phyloP scores from a whole-genome alignment of 2,113 vertebrate genomes.

The Ramphastos sulfuratus region DNA sequence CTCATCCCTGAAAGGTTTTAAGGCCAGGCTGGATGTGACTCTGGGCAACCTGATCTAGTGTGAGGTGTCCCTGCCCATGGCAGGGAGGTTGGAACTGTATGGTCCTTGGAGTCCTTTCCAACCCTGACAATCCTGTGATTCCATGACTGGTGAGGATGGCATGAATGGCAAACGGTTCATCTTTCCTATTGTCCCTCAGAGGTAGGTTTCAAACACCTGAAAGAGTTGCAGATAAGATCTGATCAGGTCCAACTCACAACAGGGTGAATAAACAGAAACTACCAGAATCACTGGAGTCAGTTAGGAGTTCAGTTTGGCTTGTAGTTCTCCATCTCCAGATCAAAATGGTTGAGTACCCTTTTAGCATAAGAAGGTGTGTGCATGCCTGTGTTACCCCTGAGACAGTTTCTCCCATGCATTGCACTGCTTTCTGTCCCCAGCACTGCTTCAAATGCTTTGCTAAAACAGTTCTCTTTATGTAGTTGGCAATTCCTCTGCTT shows the following conservation, averaged over 20 bases:
- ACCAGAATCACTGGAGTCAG: background rate
- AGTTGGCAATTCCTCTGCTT: background rate
- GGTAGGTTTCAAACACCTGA: background rate
- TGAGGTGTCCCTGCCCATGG: too few relatives aligned
- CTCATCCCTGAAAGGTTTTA: too few relatives aligned
- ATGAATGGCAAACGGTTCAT: rapidly evolving
- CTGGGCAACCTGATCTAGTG: too few relatives aligned
- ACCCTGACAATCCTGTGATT: too few relatives aligned
- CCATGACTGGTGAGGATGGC: background rate
- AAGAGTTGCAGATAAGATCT: background rate
- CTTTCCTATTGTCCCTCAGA: background rate
- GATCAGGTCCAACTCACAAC: background rate
- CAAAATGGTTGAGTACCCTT: rapidly evolving
- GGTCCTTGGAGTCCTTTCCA: too few relatives aligned
- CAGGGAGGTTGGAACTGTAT: too few relatives aligned
- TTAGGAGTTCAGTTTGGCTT: background rate
- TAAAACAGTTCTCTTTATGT: background rate
- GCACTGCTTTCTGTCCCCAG: background rate
- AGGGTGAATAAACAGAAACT: background rate
- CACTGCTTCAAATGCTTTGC: background rate
- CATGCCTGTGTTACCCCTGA: rapidly evolving
- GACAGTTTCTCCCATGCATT: background rate
- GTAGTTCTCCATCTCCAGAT: background rate
- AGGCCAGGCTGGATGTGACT: too few relatives aligned
- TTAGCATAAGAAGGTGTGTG: background rate